Evolutionary conservation across 2,797 vertebrate species (phyloP).

Genomic region (Muscicapa striata): DNA sequence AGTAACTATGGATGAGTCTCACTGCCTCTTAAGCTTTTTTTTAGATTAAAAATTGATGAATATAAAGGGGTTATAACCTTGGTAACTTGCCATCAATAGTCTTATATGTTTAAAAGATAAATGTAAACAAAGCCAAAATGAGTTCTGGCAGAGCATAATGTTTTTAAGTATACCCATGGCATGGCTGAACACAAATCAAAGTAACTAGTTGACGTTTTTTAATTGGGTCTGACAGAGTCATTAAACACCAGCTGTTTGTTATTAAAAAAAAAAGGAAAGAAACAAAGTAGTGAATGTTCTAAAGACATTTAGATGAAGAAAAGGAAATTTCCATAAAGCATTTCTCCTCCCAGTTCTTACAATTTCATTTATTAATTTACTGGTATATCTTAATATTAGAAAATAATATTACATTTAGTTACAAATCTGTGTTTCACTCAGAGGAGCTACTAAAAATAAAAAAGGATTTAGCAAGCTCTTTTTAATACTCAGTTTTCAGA

Average conservation of each 20-base stretch:
- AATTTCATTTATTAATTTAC: slow-evolving; percentile 7
- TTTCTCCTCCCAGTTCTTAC: background rate
- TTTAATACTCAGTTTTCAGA: slow-evolving; percentile 43
- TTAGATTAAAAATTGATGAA: slow-evolving; percentile 83
- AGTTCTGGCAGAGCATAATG: slow-evolving; percentile 79
- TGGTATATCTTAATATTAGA: background rate
- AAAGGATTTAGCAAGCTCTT: slow-evolving; percentile 51
- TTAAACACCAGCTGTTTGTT: slow-evolving; percentile 98
- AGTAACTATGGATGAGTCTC: slow-evolving; percentile 69
- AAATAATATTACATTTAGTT: slow-evolving; percentile 2
- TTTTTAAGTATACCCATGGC: slow-evolving; percentile 85
- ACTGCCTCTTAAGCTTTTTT: slow-evolving; percentile 71
- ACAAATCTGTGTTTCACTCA: background rate
- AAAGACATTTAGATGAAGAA: slow-evolving; percentile 43
- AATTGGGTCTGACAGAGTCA: slow-evolving; percentile 96
- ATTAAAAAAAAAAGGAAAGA: background rate
- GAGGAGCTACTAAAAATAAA: slow-evolving; percentile 35
- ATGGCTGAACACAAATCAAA: slow-evolving; percentile 93
- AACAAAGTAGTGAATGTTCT: slow-evolving; percentile 38
- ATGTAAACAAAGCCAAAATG: slow-evolving; percentile 80
- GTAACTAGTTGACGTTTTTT: slow-evolving; percentile 92
- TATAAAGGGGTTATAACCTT: slow-evolving; percentile 79
- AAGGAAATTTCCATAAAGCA: slow-evolving; percentile 30
- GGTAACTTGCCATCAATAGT: slow-evolving; percentile 78
- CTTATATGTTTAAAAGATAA: slow-evolving; percentile 79